Evolutionary conservation across 53 echinoderm and acorn worm species (phyloP).

Genomic region (Astropecten irregularis): DNA sequence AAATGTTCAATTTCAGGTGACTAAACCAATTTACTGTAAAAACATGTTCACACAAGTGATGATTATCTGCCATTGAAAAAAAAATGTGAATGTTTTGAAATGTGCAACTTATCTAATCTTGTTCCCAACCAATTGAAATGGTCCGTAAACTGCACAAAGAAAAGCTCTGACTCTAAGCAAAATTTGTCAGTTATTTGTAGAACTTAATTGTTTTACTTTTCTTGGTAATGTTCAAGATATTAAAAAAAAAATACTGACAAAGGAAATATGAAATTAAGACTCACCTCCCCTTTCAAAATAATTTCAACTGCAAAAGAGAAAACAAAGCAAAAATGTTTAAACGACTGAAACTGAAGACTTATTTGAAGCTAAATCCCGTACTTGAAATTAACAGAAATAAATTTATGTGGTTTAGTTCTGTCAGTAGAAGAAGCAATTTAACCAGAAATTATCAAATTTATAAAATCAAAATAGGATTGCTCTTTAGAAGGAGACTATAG

Average conservation of each 20-base stretch:
- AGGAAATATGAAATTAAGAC: slow-evolving; percentile 2
- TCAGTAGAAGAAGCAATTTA: not conserved
- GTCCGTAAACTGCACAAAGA: too few species aligned
- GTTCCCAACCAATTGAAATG: too few species aligned
- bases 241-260: too few species aligned
- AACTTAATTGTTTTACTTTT: too few species aligned
- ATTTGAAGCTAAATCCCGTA: not conserved
- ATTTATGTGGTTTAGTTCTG: not conserved
- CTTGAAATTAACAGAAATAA: not conserved
- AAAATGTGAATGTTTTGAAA: too few species aligned
- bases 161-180: too few species aligned
- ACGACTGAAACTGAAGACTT: too few species aligned
- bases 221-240: too few species aligned
- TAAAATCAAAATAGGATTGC: not conserved
- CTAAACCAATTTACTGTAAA: not conserved
- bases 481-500: too few species aligned
- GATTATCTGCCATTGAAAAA: too few species aligned
- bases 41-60: not conserved
- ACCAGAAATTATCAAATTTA: not conserved
- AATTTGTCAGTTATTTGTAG: too few species aligned
- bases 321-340: not conserved
- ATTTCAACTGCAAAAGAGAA: slow-evolving; percentile 71
- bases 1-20: not conserved
- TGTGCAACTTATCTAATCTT: too few species aligned
- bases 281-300: slow-evolving; percentile 80